Base-by-base conservation (phyloP, 2,888 invertebrate genomes). In the Argyresthia goedartella region DNA sequence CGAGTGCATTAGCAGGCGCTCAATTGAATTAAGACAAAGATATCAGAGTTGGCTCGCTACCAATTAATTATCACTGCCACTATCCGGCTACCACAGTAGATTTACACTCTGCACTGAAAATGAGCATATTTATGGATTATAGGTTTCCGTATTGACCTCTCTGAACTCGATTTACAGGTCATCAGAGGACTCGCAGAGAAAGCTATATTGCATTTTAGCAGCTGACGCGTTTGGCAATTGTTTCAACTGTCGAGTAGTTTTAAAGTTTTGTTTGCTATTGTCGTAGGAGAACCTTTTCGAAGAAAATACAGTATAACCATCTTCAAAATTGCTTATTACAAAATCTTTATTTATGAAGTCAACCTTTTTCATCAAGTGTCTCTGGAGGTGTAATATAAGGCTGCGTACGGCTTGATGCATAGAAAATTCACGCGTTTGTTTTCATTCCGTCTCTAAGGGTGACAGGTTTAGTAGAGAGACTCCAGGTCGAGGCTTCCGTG, bases 1-100 rank as follows among this genome's bases (percentile, higher is more conserved):
- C 60, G 60, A 70, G 69, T 71, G 69, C 74, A 74, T 76, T 74
- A 73, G 71, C 67, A 63, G 59, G 65, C 63, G 70, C 67, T 70
- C 69, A 73, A 79, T 77, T 69, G 70, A 72, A 75, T 80, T 79
- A 74, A 76, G 74, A 73, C 73, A 76, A 71, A 68, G 73, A 70
- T 74, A 75, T 69, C 71, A 65, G 67, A 73, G 66, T 72, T 82
- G 81, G 80, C 82, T 71, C 71, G 65, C 67, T 64, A 81, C 81
- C 81, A 82, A 80, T 78, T 76, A 77, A 64, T 69, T 63, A 69
- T 67, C 66, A 70, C 63, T 62, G 59, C 61, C 61, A 63, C 66
- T 72, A 72, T 72, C 67, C 69, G 71, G 67, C 72, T 60, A 60
- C 58, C 51, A 43, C 36, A 43, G 57, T 73, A 52, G 53, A 78